phyloP scores from a whole-genome alignment of 2,888 invertebrate genomes.

The Ophion costatus region DNA sequence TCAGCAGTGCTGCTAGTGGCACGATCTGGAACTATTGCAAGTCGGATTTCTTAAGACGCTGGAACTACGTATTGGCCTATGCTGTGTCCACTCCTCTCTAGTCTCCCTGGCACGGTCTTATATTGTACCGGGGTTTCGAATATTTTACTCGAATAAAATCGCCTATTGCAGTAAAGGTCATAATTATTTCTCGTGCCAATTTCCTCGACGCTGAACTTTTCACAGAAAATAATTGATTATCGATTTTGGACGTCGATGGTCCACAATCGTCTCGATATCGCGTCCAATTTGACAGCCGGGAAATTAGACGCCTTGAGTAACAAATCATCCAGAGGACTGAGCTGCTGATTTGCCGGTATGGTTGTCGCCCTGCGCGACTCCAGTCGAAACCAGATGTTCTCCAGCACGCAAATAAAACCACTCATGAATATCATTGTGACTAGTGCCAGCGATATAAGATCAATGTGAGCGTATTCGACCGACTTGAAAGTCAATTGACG shows the following conservation, averaged over 20 bases:
- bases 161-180: too few species aligned
- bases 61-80: too few species aligned
- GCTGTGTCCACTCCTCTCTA: too few species aligned
- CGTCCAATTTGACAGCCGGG: conserved; percentile 26
- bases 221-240: background rate
- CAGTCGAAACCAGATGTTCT: conserved; percentile 70
- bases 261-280: conserved; percentile 26
- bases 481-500: conserved; percentile 66
- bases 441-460: conserved; percentile 66
- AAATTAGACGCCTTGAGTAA: conserved; percentile 9
- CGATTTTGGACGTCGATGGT: background rate
- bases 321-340: conserved; percentile 12
- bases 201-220: background rate
- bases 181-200: background rate
- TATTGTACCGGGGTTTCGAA: too few species aligned
- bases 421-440: conserved; percentile 68
- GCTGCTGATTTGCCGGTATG: background rate
- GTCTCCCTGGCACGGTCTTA: too few species aligned
- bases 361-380: conserved; percentile 4
- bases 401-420: conserved; percentile 72
- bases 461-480: conserved; percentile 74
- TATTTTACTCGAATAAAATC: too few species aligned
- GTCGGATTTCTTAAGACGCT: too few species aligned
- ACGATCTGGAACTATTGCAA: too few species aligned
- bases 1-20: too few species aligned